Base-by-base conservation (phyloP, 2,113 vertebrate genomes). In the Paradoxurus hermaphroditus region DNA sequence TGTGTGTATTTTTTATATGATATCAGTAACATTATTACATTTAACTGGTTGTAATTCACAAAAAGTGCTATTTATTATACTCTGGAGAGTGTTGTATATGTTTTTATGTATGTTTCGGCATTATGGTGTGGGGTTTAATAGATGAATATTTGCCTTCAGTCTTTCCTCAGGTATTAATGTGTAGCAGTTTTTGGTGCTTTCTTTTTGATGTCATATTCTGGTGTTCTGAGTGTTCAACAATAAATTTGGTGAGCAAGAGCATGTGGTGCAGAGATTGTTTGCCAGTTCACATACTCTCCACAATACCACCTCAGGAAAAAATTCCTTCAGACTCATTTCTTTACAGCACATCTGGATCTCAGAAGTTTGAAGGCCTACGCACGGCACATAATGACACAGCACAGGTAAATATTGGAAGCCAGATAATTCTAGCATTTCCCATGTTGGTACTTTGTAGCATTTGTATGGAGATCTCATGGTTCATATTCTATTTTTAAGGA, bases 151-250 rank as follows among this genome's bases (percentile, higher is more conserved):
- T 98, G 97, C 98, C 98, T 98, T 98, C 62, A 46, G 98, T 98
- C 98, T 97, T 97, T 34, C 81, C 99, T 99, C 98, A 98, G 98
- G 98, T 98, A 98, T 97, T 98, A 75, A 44, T 31, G 97, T 98
- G 97, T 97, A 98, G 95, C 94, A 86, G 85, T 97, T 92, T 97
- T 97, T 62, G 98, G 98, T 99, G 98, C 98, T 98, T 98, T 97
- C 88, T 95, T 98, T 98, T 95, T 87, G 41, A 95, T 98, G 93
- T 98, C 95, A 85, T 81, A 84, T 78, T 96, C 97, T 90, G 87
- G 83, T 98, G 96, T 98, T 98, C 96, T 96, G 77, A 97, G 96
- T 95, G 85, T 97, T 85, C 89, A 96, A 96, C 98, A 99, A 99
- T 98, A 98, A 98, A 99, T 98, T 75, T 10, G 29, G 73, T 97